Conservation (phyloP, 2,113 vertebrate species). For the Podarcis muralis region DNA sequence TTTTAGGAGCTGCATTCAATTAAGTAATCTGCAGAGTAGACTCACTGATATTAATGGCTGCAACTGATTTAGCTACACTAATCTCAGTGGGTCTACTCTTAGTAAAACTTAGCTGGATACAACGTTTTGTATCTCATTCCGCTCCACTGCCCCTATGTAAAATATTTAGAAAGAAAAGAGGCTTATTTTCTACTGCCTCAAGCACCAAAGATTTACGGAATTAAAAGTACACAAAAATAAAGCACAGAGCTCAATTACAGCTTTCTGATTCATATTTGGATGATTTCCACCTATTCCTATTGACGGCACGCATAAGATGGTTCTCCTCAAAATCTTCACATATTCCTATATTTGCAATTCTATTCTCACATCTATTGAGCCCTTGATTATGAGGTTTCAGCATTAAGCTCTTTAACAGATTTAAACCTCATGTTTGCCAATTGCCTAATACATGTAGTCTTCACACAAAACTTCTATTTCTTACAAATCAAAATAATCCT, state of each 20-base stretch:
- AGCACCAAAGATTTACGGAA: slow-evolving; percentile 8
- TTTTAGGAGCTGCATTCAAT: too few species aligned
- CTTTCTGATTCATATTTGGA: neutral
- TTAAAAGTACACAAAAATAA: slow-evolving; percentile 11
- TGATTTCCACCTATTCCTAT: neutral
- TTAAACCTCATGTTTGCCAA: neutral
- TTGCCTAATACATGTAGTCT: neutral
- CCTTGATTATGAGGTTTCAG: neutral
- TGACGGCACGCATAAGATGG: neutral
- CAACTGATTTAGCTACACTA: too few species aligned
- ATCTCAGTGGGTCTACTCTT: too few species aligned
- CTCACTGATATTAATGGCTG: too few species aligned
- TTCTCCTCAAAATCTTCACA: neutral
- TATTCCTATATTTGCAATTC: slow-evolving; percentile 4
- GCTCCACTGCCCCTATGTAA: neutral
- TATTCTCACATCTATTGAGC: neutral
- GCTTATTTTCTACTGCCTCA: neutral
- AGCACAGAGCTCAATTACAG: neutral
- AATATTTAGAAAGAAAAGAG: neutral
- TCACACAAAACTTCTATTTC: neutral
- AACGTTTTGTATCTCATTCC: neutral
- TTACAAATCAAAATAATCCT: neutral
- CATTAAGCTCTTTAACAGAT: neutral
- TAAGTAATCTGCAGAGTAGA: too few species aligned
- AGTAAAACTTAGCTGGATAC: too few species aligned